Percentiles rank a stretch among this genome's conserved stretches.
These are phyloP conservation scores for Otolemur crassicaudatus DNA, from an alignment of 2,797 vertebrate species.

Conservation along the genomic window DNA sequence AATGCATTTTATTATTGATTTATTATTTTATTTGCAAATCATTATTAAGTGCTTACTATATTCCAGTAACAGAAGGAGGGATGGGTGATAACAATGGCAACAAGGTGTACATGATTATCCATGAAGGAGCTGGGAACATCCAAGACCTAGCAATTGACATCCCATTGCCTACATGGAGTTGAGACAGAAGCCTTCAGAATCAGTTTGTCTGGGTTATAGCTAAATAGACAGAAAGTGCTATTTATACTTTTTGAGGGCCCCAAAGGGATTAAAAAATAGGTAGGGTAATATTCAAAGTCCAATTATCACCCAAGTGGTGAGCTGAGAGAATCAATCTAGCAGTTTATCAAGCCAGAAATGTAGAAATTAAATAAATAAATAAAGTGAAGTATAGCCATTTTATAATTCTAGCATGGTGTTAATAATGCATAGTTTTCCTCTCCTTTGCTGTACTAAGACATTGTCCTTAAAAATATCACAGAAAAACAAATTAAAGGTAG, in stretches of 20 bases:
- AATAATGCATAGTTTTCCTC: background rate
- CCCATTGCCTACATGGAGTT: background rate
- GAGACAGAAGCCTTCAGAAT: background rate
- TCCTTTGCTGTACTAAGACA: background rate
- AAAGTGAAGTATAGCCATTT: background rate
- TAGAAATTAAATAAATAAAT: background rate
- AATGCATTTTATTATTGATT: background rate
- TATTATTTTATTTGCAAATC: background rate
- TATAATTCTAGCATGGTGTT: background rate
- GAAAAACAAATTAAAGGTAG: background rate
- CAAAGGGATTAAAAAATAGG: background rate
- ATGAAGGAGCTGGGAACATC: background rate
- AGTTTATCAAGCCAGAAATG: background rate
- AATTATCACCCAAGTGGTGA: background rate
- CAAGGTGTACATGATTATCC: background rate
- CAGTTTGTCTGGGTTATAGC: background rate
- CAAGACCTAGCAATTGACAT: background rate
- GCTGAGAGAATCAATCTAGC: background rate
- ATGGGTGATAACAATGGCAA: background rate
- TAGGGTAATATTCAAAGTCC: background rate
- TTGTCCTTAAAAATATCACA: background rate
- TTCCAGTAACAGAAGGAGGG: background rate
- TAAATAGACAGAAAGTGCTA: background rate
- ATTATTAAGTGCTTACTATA: background rate
- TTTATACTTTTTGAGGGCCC: background rate